Percentiles rank a stretch among this genome's conserved stretches.
Evolutionary conservation across 2,113 vertebrate species (phyloP).

Genomic region (Halichoeres trimaculatus): DNA sequence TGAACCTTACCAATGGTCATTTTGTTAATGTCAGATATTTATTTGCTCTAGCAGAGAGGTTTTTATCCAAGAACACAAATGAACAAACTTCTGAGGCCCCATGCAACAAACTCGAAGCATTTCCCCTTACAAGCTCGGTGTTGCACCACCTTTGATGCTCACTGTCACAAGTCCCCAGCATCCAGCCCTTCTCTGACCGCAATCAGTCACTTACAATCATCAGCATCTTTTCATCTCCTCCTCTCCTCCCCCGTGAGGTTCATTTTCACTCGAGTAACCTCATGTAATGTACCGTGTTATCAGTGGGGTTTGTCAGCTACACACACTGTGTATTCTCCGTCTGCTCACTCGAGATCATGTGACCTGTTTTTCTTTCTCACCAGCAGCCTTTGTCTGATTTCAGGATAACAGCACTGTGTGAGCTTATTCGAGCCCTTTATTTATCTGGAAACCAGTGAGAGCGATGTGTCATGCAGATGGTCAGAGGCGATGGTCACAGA

Average conservation of each 20-base stretch:
- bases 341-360: slow-evolving; percentile 30
- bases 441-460: neutral
- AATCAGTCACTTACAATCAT: slow-evolving; percentile 70
- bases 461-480: too few species aligned
- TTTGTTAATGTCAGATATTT: neutral
- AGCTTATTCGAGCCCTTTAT: neutral
- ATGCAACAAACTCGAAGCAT: neutral
- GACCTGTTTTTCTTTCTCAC: slow-evolving; percentile 41
- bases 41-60: slow-evolving; percentile 2
- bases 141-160: slow-evolving; percentile 30
- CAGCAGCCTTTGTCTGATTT: neutral
- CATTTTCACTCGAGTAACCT: slow-evolving; percentile 38
- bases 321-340: slow-evolving; percentile 44
- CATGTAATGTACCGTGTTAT: slow-evolving; percentile 54
- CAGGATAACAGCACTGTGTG: neutral
- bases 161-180: slow-evolving; percentile 55
- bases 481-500: too few species aligned
- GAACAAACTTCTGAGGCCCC: neutral
- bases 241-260: slow-evolving; percentile 20
- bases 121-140: neutral
- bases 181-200: slow-evolving; percentile 62
- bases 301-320: slow-evolving; percentile 42
- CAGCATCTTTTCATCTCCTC: slow-evolving; percentile 59
- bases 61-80: slow-evolving; percentile 6
- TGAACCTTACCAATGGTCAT: too few species aligned